Evolutionary conservation across 2,888 invertebrate genomes (phyloP).

Genomic region (Aquatica leii): DNA sequence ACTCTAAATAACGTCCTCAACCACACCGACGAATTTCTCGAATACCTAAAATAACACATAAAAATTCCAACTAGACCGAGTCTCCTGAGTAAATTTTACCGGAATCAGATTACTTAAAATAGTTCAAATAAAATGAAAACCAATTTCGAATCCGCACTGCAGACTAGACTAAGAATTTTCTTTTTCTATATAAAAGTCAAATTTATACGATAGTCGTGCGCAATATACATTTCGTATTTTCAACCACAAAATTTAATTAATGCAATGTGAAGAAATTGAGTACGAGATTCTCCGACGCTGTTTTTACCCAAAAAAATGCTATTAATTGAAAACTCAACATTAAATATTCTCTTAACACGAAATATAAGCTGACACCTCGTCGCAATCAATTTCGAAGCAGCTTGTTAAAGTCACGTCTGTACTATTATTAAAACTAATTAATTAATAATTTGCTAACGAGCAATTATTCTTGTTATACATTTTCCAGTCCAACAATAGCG

Average conservation of each 20-base stretch:
- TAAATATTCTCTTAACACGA: neutral
- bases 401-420: neutral
- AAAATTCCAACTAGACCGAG: too few species aligned
- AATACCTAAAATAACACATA: neutral
- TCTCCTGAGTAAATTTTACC: too few species aligned
- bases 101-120: too few species aligned
- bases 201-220: neutral
- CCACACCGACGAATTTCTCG: too few species aligned
- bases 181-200: neutral
- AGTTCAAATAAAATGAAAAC: neutral
- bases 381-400: slow-evolving; percentile 4
- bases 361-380: too few species aligned
- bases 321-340: neutral
- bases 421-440: neutral
- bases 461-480: neutral
- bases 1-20: too few species aligned
- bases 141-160: neutral
- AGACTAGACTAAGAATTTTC: neutral
- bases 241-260: neutral
- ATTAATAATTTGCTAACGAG: neutral
- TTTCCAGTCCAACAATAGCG: too few species aligned
- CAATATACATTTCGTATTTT: neutral
- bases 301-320: neutral
- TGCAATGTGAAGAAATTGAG: too few species aligned
- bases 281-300: neutral